These are phyloP conservation scores for Lepidocyrtoides sp. DNA, from an alignment of 2,888 invertebrate species.

Conservation along the genomic window DNA sequence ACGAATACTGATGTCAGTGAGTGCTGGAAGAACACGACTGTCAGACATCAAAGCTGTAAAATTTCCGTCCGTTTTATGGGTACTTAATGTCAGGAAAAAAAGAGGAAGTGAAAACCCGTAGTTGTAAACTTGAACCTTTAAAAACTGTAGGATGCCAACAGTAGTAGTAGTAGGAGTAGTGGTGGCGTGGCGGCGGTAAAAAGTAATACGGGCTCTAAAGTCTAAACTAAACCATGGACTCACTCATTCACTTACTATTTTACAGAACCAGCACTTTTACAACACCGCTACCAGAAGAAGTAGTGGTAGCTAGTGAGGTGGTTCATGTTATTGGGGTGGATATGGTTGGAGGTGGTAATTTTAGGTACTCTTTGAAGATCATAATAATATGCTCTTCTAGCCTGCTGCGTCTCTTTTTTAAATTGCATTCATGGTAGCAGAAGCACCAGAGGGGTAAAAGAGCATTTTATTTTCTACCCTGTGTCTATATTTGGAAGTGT, in stretches of 20 bases:
- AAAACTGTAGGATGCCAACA: neutral
- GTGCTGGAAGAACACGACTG: constrained; percentile 41
- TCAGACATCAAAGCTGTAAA: constrained; percentile 72
- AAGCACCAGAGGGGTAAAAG: neutral
- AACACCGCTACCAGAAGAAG: neutral
- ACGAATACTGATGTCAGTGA: neutral
- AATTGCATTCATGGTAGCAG: neutral
- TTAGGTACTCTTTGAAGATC: constrained; percentile 45
- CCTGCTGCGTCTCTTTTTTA: constrained; percentile 28
- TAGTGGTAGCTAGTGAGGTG: neutral
- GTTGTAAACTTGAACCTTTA: constrained; percentile 76
- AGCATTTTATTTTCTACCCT: neutral
- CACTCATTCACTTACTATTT: constrained; percentile 10
- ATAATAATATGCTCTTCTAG: constrained; percentile 29
- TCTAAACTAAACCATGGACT: neutral
- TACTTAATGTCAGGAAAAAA: constrained; percentile 78
- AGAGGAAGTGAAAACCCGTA: constrained; percentile 77
- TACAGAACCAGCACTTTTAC: neutral
- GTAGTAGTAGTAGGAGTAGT: neutral
- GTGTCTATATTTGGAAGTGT: neutral
- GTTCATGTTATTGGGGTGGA: neutral
- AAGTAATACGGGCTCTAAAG: constrained; percentile 25
- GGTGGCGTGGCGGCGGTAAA: neutral
- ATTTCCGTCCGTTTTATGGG: constrained; percentile 77
- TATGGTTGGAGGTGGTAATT: neutral